Evolutionary conservation across 2,113 vertebrate species (phyloP).

Genomic region (Macrotis lagotis): DNA sequence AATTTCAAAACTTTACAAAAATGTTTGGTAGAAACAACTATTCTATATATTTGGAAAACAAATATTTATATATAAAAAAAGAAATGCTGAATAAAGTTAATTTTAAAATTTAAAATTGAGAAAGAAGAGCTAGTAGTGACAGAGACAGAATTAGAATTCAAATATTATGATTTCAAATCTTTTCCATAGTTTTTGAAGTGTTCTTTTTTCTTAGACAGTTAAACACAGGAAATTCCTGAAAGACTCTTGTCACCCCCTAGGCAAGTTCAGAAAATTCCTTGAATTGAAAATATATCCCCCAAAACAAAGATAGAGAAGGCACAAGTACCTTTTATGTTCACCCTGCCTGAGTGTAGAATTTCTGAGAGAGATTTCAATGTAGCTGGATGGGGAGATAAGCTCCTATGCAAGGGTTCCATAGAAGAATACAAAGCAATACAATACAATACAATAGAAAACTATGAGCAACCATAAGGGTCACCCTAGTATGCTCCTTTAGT

Average conservation of each 20-base stretch:
- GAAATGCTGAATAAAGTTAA: not conserved
- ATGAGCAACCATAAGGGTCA: not conserved
- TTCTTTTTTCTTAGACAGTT: not conserved
- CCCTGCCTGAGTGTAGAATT: not conserved
- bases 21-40: no score
- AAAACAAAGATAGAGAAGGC: not conserved
- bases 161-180: not conserved
- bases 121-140: not conserved
- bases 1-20: no score
- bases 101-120: not conserved
- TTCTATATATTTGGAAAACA: no score
- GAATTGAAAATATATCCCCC: not conserved
- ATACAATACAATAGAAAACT: no score
- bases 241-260: not conserved
- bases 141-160: not conserved
- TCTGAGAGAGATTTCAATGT: not conserved
- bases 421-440: not conserved
- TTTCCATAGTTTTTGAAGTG: not conserved
- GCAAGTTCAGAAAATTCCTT: not conserved
- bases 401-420: not conserved
- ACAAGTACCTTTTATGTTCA: no score
- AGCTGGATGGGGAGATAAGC: not conserved
- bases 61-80: no score
- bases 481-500: not conserved
- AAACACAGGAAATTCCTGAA: not conserved